phyloP scores from a whole-genome alignment of 2,113 vertebrate species.

The Pycnonotus jocosus region DNA sequence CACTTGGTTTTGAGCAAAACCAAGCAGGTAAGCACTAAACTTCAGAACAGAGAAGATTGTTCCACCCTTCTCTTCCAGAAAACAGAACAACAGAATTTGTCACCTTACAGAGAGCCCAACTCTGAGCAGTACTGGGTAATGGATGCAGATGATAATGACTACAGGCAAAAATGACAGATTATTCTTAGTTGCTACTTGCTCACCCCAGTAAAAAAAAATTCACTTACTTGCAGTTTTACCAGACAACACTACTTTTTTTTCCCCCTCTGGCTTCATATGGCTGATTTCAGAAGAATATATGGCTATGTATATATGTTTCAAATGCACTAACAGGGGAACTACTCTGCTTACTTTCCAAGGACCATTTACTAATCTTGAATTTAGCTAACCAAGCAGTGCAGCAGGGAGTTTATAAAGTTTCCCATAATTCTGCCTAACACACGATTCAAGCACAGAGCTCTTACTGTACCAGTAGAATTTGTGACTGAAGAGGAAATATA shows the following conservation, averaged over 20 bases:
- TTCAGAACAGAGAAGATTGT: background rate
- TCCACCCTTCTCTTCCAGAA: background rate
- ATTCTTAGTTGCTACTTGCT: background rate
- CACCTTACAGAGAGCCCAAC: accelerated
- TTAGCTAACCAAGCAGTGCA: constrained; percentile 3
- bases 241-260: background rate
- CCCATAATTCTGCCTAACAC: background rate
- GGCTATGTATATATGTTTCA: background rate
- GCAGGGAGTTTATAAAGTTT: constrained; percentile 3
- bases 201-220: background rate
- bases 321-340: background rate
- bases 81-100: background rate
- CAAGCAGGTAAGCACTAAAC: background rate
- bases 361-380: constrained; percentile 9
- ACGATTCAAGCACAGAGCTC: background rate
- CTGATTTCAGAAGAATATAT: background rate
- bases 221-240: background rate
- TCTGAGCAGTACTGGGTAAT: background rate
- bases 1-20: background rate
- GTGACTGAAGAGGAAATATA: background rate
- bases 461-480: background rate
- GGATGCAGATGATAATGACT: background rate
- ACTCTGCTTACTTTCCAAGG: constrained; percentile 22
- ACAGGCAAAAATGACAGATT: background rate
- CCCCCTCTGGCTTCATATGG: background rate